phyloP scores from a whole-genome alignment of 35 echinoderm and acorn worm genomes.

The Chiridota heheva region DNA sequence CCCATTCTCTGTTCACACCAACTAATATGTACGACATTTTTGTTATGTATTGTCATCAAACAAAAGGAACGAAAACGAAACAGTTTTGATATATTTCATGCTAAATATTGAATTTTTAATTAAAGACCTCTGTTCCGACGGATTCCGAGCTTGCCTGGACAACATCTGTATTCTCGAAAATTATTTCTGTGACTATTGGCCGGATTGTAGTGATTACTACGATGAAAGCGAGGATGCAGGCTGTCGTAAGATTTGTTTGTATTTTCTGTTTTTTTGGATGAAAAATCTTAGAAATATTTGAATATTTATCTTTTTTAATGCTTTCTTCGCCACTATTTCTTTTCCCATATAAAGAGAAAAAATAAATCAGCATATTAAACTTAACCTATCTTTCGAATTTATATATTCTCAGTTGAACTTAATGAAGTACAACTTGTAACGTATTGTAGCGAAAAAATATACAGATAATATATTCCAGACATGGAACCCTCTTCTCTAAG shows the following conservation, averaged over 20 bases:
- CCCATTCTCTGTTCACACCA: no score
- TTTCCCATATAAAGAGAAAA: neutral
- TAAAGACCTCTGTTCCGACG: constrained; percentile 20
- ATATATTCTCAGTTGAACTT: neutral
- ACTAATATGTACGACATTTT: no score
- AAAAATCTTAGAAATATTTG: neutral
- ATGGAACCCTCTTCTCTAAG: no score
- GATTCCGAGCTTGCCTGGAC: constrained; percentile 41
- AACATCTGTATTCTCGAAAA: constrained; percentile 67
- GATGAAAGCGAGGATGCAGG: constrained; percentile 66
- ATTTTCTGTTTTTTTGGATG: neutral
- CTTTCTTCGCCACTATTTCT: neutral
- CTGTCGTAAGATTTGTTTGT: constrained; percentile 42
- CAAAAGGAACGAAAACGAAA: no score
- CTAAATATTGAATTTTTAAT: no score
- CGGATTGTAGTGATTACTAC: constrained; percentile 69
- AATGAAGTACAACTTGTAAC: neutral
- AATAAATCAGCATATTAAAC: neutral
- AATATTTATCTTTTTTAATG: neutral
- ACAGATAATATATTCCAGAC: no score
- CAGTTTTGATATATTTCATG: no score
- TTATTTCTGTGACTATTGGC: constrained; percentile 66
- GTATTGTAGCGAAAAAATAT: no score
- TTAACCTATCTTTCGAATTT: neutral
- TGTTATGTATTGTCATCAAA: no score